Conservation (phyloP, 1,140 invertebrate species). For the Trachymyrmex cornetzi region DNA sequence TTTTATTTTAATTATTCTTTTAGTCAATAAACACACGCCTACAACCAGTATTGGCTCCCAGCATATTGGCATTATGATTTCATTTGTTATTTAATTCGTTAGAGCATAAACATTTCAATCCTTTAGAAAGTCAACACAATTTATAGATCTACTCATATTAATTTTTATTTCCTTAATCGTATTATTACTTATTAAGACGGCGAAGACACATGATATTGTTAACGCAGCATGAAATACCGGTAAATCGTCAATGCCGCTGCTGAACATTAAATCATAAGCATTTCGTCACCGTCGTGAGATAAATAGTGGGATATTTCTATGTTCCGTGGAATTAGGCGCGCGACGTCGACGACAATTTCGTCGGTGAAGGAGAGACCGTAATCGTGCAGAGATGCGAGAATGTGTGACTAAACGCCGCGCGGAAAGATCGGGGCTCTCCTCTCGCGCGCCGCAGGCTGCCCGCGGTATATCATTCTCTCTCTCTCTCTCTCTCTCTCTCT, state of each 20-base stretch:
- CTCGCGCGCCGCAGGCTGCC: conserved; percentile 73
- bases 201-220: not conserved
- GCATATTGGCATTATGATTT: too few species aligned
- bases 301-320: conserved; percentile 48
- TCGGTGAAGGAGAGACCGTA: conserved; percentile 27
- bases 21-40: too few species aligned
- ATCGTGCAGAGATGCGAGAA: conserved; percentile 59
- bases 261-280: conserved; percentile 34
- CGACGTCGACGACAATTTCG: conserved; percentile 43
- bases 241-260: not conserved
- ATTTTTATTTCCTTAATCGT: not conserved
- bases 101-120: not conserved
- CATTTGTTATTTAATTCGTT: too few species aligned
- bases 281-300: conserved; percentile 47
- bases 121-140: not conserved
- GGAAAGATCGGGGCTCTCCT: conserved; percentile 79
- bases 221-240: not conserved
- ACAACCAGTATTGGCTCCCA: too few species aligned
- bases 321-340: conserved; percentile 38
- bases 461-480: conserved; percentile 81
- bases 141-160: not conserved
- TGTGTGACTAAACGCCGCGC: conserved; percentile 79
- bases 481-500: conserved; percentile 41
- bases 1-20: too few species aligned
- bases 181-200: not conserved